Percentiles rank a stretch among this genome's conserved stretches.
Evolutionary conservation across 1,140 invertebrate species (phyloP).

Genomic region (Neelides sp.): DNA sequence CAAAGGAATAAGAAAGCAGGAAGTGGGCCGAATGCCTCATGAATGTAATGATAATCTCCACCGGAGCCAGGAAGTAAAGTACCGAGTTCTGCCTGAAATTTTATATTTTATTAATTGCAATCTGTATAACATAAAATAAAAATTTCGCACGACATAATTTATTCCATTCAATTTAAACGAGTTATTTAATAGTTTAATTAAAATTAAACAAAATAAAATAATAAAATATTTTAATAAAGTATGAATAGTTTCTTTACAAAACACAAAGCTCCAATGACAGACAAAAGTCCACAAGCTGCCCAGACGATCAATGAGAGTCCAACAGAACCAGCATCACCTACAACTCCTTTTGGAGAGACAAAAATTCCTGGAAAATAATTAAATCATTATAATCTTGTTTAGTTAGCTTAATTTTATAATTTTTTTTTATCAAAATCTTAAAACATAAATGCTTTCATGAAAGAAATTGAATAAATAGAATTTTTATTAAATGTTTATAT

Average conservation of each 20-base stretch:
- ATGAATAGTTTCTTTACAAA: no score
- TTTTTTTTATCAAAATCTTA: not conserved
- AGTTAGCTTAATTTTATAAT: not conserved
- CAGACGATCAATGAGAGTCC: conserved; percentile 43
- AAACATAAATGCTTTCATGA: not conserved
- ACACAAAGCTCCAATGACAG: conserved; percentile 44
- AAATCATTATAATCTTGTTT: no score
- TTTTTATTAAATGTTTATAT: conserved; percentile 31
- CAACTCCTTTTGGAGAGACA: conserved; percentile 45
- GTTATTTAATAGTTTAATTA: no score
- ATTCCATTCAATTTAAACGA: no score
- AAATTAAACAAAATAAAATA: no score
- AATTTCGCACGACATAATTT: no score
- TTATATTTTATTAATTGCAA: no score
- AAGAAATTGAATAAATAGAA: no score
- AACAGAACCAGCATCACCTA: conserved; percentile 41
- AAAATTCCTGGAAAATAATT: conserved; percentile 39
- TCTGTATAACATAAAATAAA: no score
- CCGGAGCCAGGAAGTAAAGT: conserved; percentile 84
- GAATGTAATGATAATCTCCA: conserved; percentile 94
- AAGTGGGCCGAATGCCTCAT: conserved; percentile 74
- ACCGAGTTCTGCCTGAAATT: conserved; percentile 94
- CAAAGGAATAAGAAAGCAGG: conserved; percentile 90
- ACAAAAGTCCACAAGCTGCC: conserved; percentile 41
- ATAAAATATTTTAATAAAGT: no score